A percentile compares a stretch with the other conserved stretches of the same genome.
phyloP scores from a whole-genome alignment of 2,888 invertebrate species.

The Campaea margaritaria region DNA sequence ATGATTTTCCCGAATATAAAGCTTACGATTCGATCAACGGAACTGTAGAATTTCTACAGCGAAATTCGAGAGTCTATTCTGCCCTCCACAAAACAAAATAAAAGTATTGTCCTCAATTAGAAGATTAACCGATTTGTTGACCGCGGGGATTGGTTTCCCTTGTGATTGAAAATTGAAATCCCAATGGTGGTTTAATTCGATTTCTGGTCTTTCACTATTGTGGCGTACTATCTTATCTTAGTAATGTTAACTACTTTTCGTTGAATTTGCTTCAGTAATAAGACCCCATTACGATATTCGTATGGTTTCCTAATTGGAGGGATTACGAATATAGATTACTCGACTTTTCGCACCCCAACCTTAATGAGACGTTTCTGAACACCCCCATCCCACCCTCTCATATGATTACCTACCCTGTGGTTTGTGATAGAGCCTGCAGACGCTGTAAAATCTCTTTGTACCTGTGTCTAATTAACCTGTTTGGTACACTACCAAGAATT shows the following conservation, averaged over 20 bases:
- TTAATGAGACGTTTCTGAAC: slow-evolving; percentile 31
- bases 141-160: no score
- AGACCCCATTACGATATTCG: slow-evolving; percentile 46
- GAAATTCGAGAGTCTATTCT: no score
- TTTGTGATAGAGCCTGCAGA: slow-evolving; percentile 10
- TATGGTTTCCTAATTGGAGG: slow-evolving; percentile 54
- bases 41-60: no score
- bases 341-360: slow-evolving; percentile 32
- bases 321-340: slow-evolving; percentile 52
- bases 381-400: slow-evolving; percentile 5
- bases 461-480: slow-evolving; percentile 20
- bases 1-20: no score
- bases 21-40: no score
- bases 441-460: slow-evolving; percentile 12
- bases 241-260: slow-evolving; percentile 2
- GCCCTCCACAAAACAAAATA: no score
- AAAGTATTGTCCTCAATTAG: no score
- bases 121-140: no score
- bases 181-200: no score
- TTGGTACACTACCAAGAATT: slow-evolving; percentile 17
- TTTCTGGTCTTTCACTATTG: no score
- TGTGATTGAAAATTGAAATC: no score
- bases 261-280: slow-evolving; percentile 41
- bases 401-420: slow-evolving; percentile 16
- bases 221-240: no score